Evolutionary conservation across 30 jellyfish, hydroid and myxozoan genomes (phyloP), one percentile per base, ranked within the genome.

Genomic region (Calvadosia cruxmelitensis): DNA sequence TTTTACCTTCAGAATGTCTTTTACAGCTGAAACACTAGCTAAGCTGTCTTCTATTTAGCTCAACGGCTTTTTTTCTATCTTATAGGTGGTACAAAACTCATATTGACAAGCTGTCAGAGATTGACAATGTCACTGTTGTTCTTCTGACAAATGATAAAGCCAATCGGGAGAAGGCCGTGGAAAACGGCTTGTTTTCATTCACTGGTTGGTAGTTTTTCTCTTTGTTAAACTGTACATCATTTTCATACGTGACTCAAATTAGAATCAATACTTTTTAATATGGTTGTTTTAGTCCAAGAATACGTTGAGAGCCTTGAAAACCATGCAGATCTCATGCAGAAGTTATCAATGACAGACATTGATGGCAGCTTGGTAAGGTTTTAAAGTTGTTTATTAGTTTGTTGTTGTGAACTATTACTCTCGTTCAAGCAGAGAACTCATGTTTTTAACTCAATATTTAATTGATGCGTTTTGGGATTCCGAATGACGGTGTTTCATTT

Each of bases 51-150:
- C n/a, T n/a, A n/a, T n/a, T n/a, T n/a, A n/a, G n/a, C n/a, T n/a
- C n/a, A n/a, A n/a, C n/a, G n/a, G n/a, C n/a, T n/a, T n/a, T n/a
- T n/a, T n/a, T n/a, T n/a, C n/a, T n/a, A 1, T 30, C 29, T 36
- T 75, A 30, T 35, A 84, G 93, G 49, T 86, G 96, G 96, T 89
- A 79, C 71, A 92, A 76, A 29, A 77, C 77, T 31, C 98, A 89
- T 70, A 34, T 89, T 34, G 76, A 72, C 34, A 52, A 67, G 25
- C 74, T 82, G 82, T 66, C 50, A 1, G 78, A 66, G 2, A 13
- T 71, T 28, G 85, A 15, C 1, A 70, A 64, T 51, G 71, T 83
- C 49, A 82, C 77, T 20, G 72, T 89, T 66, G 98, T 89, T 50
- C 72, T 89, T 0, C 63, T 89, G 33, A 89, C 98, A 24, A 89